Conservation (phyloP, 2,113 vertebrate genomes). For the Narcine bancroftii region DNA sequence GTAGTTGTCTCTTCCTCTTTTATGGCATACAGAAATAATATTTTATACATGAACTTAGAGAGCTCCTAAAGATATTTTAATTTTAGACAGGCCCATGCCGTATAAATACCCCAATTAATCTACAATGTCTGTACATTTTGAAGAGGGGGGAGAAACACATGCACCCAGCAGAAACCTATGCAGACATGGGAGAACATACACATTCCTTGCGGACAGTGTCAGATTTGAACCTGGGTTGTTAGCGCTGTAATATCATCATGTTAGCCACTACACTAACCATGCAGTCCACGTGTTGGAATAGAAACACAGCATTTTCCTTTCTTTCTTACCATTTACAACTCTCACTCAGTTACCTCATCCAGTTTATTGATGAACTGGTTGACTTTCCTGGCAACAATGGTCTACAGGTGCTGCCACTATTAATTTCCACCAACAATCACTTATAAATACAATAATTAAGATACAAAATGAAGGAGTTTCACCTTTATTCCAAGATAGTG, state of each 20-base stretch:
- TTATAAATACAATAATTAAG: not conserved
- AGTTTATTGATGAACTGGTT: not conserved
- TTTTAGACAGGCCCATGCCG: no score
- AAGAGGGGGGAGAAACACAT: no score
- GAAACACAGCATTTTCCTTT: not conserved
- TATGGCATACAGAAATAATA: not conserved
- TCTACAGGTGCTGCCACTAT: not conserved
- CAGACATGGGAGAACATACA: no score
- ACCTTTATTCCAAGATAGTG: not conserved
- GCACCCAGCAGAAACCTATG: no score
- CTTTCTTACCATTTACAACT: not conserved
- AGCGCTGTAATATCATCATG: no score
- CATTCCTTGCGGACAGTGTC: no score
- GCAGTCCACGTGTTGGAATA: not conserved
- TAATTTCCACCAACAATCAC: not conserved
- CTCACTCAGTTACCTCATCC: not conserved
- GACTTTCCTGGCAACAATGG: not conserved
- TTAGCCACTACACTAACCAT: no score
- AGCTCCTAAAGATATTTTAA: no score
- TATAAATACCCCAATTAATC: no score
- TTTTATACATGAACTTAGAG: no score
- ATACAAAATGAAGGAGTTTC: not conserved
- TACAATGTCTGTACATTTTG: no score
- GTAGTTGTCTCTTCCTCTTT: not conserved
- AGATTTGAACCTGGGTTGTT: no score